Conservation (phyloP, 2,888 invertebrate species). For the Frankliniella fusca region DNA sequence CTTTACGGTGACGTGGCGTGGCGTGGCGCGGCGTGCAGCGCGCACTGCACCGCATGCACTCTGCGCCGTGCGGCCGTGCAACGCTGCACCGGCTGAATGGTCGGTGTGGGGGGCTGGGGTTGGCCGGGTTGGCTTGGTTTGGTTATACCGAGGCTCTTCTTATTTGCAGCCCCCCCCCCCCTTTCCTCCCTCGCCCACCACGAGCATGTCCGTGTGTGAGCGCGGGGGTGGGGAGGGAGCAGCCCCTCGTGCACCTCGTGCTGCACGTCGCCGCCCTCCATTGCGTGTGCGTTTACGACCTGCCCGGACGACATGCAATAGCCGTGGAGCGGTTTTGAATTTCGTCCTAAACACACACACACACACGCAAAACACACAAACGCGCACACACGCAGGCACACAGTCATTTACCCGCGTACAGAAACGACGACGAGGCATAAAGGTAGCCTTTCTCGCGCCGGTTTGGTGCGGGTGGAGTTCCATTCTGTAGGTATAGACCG, state of each 20-base stretch:
- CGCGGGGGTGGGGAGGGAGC: no score
- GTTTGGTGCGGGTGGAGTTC: no score
- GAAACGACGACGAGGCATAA: background rate
- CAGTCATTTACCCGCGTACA: background rate
- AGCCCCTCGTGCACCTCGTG: background rate
- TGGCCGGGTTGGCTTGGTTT: background rate
- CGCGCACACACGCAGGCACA: background rate
- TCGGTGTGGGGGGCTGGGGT: background rate
- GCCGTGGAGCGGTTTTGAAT: no score
- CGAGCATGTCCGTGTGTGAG: no score
- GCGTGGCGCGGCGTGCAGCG: background rate
- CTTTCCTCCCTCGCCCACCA: background rate
- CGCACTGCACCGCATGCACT: background rate
- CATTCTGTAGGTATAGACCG: no score
- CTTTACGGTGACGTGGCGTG: background rate
- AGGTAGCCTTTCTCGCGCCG: background rate
- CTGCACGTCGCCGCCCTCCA: background rate
- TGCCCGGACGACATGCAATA: no score
- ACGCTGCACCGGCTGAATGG: background rate
- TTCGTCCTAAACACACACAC: background rate
- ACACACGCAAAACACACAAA: background rate
- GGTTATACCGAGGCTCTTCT: background rate
- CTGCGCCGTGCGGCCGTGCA: background rate
- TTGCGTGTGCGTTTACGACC: no score
- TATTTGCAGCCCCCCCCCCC: background rate